Base-by-base conservation (phyloP, 2,888 invertebrate genomes). In the Panzeria rudis region DNA sequence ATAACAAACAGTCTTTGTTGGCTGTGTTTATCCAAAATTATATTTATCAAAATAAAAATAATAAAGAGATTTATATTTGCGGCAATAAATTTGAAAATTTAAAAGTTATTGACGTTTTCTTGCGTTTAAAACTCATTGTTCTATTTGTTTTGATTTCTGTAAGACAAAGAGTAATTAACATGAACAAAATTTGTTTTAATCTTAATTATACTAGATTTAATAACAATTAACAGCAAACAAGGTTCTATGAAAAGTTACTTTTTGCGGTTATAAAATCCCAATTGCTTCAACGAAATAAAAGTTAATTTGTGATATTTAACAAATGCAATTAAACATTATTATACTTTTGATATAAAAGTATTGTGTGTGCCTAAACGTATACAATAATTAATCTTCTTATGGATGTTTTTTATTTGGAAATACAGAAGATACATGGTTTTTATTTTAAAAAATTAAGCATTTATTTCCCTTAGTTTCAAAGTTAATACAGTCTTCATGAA, bases 121-220 rank as follows among this genome's bases (percentile, higher is more conserved):
- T 25, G 20, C 35, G 3, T 41, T 41, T 44, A 3, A n/a, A 72
- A 47, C 32, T 35, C 38, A 23, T 61, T 50, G 17, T 17, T 47
- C 47, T 47, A 32, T 17, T 59, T 69, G 17, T 64, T 52, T 50
- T 23, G 5, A 54, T 35, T 64, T 54, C 25, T 56, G 20, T 64
- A n/a, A 69, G 44, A 69, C 59, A 77, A 59, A 77, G 61, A 73
- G 50, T 44, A 52, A 25, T 73, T 52, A 52, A 62, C 20, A 29
- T 76, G 9, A 64, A n/a, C 29, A 20, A 41, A 56, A 9, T 4
- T 71, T 44, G 7, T n/a, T 44, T 44, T 72, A 44, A 56, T 59
- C 44, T 59, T 56, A 17, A 52, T 54, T 11, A 38, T 35, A n/a
- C 7, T 17, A 52, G n/a, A 41, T 41, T 41, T 52, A 25, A 41